Evolutionary conservation across 1,140 invertebrate genomes (phyloP).

Genomic region (Melipona quadrifasciata): DNA sequence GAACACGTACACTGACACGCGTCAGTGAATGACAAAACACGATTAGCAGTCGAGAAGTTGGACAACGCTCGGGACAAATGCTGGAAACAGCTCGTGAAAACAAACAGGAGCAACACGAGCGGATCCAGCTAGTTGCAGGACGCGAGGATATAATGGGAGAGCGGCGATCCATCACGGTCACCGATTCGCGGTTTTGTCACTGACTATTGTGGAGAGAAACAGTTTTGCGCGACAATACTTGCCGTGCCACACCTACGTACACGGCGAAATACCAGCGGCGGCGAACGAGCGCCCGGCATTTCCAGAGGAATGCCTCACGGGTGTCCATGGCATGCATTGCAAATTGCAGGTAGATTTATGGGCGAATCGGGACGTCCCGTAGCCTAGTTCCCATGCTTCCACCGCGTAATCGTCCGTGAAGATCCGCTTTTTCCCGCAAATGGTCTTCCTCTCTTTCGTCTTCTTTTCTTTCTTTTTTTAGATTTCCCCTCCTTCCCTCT

Average conservation of each 20-base stretch:
- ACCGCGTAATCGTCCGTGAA: conserved; percentile 46
- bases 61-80: too few species aligned
- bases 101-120: background rate
- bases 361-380: conserved; percentile 40
- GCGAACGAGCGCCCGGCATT: conserved; percentile 13
- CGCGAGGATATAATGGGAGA: conserved; percentile 15
- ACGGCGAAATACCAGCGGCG: conserved; percentile 20
- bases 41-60: too few species aligned
- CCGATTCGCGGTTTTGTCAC: conserved; percentile 42
- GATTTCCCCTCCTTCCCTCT: too few species aligned
- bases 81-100: too few species aligned
- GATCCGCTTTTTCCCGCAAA: conserved; percentile 32
- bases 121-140: background rate
- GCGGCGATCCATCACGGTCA: conserved; percentile 41
- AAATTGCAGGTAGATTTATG: conserved; percentile 55
- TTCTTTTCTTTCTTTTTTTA: too few species aligned
- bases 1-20: too few species aligned
- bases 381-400: conserved; percentile 51
- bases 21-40: background rate
- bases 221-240: conserved; percentile 49
- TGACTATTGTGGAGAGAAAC: conserved; percentile 46
- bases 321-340: conserved; percentile 49
- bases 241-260: conserved; percentile 38
- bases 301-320: conserved; percentile 40
- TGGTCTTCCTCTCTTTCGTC: background rate